Evolutionary conservation across 2,888 invertebrate species (phyloP), one percentile per base, ranked within the genome.

Genomic region (Caradrina clavipalpis): DNA sequence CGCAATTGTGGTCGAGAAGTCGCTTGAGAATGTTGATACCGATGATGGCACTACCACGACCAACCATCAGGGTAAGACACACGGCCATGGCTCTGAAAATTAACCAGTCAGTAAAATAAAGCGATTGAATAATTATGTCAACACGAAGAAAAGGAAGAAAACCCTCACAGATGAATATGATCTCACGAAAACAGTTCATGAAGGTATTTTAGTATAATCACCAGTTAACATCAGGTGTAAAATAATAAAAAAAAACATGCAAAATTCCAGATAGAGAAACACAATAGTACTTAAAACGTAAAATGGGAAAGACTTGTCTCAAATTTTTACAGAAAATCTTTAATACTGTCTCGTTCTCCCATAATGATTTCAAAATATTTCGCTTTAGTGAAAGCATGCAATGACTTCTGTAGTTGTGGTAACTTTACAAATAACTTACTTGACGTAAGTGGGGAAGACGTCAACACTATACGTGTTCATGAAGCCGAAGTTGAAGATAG

Each of bases 21-120:
- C 93, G 91, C 59, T 97, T 97, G 53, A 97, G 95, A 0, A 97
- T 82, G 68, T 97, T 92, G 86, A 97, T 97, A 58, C 97, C 97
- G 2, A 96, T 82, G 60, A 97, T 96, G 0, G 97, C 97, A 31
- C 97, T 97, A 7, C 96, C 91, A 50, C 97, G 95, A 0, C 97
- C 97, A 19, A 96, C 91, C 91, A 97, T 97, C 81, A 97, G 91
- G 2, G 96, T 96, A 22, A 97, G 87, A 74, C 97, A 97, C 0
- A 97, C 96, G 0, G 97, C 97, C 90, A 97, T 96, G 0, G 97
- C 97, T 80, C 97, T 97, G 87, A 71, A 91, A 67, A 42, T 21
- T 0, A 26, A 58, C 3, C n/a, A 6, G 15, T 10, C 4, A 22
- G 1, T 31, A 1, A n/a, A 50, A 55, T n/a, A 35, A 8, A 10